These are phyloP conservation scores for Rutilus rutilus DNA, from an alignment of 2,113 vertebrate genomes.

Conservation along the genomic window DNA sequence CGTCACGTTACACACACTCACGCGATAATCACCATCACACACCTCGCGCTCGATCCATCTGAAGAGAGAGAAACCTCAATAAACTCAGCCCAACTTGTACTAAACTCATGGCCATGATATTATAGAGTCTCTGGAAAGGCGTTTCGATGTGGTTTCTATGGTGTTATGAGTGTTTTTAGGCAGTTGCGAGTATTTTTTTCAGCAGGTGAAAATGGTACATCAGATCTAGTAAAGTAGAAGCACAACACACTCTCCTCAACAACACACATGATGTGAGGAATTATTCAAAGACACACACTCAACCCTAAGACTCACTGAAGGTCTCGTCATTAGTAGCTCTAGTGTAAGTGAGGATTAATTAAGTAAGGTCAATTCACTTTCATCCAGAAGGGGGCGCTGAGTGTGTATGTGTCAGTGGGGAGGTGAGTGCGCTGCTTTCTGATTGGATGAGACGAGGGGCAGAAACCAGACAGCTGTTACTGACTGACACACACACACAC, in stretches of 20 bases:
- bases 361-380: background rate
- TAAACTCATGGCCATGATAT: background rate
- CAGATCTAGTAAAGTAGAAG: too few species aligned
- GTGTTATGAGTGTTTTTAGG: too few species aligned
- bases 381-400: conserved; percentile 10
- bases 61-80: background rate
- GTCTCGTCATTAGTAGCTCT: too few species aligned
- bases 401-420: background rate
- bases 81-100: too few species aligned
- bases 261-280: too few species aligned
- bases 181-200: too few species aligned
- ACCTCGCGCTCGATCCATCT: conserved; percentile 91
- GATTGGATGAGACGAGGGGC: conserved; percentile 62
- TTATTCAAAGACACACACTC: too few species aligned
- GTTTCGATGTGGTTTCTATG: too few species aligned
- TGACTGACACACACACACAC: conserved; percentile 6
- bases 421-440: conserved; percentile 3
- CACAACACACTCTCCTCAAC: too few species aligned
- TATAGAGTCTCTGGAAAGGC: background rate
- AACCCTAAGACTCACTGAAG: too few species aligned
- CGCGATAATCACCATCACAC: conserved; percentile 75
- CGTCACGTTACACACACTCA: conserved; percentile 86
- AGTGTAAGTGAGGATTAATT: too few species aligned
- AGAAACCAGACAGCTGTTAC: conserved; percentile 61
- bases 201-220: too few species aligned